Evolutionary conservation across 2,888 invertebrate genomes (phyloP), one percentile per base, ranked within the genome.

Genomic region (Bombylius major): DNA sequence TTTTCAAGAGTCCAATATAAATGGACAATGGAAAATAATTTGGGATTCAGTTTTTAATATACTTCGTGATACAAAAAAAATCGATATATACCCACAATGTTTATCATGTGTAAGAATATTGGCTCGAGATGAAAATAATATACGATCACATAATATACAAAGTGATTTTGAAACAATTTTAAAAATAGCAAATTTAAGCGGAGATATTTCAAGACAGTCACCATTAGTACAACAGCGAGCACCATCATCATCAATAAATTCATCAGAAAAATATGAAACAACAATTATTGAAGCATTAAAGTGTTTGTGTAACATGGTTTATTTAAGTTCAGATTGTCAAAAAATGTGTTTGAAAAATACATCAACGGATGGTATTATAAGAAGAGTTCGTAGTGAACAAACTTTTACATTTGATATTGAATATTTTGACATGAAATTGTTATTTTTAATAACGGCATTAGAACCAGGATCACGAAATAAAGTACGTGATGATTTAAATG

Each of bases 391-490:
- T 64, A 80, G 66, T 32, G 62, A 66, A 3, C 61, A 62, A 39
- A 67, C 64, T 12, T 65, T 67, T 56, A 66, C 67, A 1, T 64
- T 63, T 14, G 67, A 67, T 51, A 54, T 93, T 23, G 88, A 87
- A 78, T 81, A 86, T 62, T 95, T 87, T 75, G 91, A 95, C 67
- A 84, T 92, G 80, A 87, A 90, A 71, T 77, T 95, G 55, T 72
- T 96, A 54, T 96, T 96, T 72, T 79, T 97, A 53, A 77, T 94
- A 54, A 93, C 95, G 32, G 94, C 93, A 5, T 71, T 94, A 47
- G 85, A 87, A 70, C 77, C 81, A 51, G 80, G 85, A 53, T 81
- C 86, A 34, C 81, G 86, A 62, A 71, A 74, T 23, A 79, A 80
- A 65, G 78, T 89, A 1, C 82, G 81, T 62, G 77, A 80, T 65